These are phyloP conservation scores for Oligia strigilis DNA, from an alignment of 2,888 invertebrate species.

Conservation along the genomic window DNA sequence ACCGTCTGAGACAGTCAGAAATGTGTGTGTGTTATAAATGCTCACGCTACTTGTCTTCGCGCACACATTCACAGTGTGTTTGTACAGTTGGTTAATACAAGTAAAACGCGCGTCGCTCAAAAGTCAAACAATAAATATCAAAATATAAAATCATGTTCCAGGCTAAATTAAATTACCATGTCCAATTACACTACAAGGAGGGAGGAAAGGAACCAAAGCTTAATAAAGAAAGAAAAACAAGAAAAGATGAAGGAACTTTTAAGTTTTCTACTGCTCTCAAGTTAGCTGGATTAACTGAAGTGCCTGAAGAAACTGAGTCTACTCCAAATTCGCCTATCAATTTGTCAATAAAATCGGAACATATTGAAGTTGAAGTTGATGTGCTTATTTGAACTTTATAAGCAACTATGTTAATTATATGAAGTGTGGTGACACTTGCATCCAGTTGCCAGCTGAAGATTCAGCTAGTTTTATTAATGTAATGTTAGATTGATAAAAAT, in stretches of 20 bases:
- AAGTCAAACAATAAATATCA: not conserved
- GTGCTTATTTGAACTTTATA: conserved; percentile 46
- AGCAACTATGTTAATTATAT: conserved; percentile 3
- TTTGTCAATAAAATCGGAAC: conserved; percentile 59
- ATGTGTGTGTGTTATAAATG: not conserved
- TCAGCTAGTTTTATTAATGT: not conserved
- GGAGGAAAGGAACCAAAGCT: conserved; percentile 49
- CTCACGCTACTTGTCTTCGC: not conserved
- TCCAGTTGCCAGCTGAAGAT: conserved; percentile 1
- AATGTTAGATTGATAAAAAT: not conserved
- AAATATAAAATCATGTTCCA: conserved; percentile 62
- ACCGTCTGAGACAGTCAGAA: not conserved
- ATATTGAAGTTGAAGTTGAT: conserved; percentile 66
- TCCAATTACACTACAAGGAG: conserved; percentile 71
- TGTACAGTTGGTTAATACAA: not conserved
- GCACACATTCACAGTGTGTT: not conserved
- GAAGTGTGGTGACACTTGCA: conserved; percentile 3
- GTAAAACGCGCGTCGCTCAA: not conserved
- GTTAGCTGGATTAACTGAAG: conserved; percentile 76
- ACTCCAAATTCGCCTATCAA: conserved; percentile 44
- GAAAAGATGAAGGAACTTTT: conserved; percentile 79
- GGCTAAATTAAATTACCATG: conserved; percentile 79
- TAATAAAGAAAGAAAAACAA: conserved; percentile 77
- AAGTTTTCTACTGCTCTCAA: conserved; percentile 80
- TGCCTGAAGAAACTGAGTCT: conserved; percentile 48